These are phyloP conservation scores for Rambutsinella grinnellia DNA, from an alignment of 2,888 invertebrate genomes.

Conservation along the genomic window DNA sequence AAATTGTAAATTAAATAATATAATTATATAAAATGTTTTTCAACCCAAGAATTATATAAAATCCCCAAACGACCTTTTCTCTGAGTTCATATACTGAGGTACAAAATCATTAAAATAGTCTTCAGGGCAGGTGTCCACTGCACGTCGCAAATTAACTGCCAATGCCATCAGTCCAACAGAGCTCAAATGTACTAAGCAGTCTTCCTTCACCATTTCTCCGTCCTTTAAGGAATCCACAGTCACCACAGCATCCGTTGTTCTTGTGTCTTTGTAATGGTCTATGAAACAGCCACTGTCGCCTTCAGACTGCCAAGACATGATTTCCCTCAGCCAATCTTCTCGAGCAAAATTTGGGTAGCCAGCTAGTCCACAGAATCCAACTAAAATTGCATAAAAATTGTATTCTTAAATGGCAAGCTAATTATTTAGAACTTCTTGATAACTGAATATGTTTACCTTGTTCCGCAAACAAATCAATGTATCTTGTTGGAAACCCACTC, in stretches of 20 bases:
- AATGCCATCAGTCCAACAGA: background rate
- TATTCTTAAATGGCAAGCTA: no score
- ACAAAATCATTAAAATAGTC: background rate
- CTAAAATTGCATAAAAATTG: no score
- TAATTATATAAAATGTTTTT: no score
- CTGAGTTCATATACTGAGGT: background rate
- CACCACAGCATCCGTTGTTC: background rate
- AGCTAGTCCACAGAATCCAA: constrained; percentile 11
- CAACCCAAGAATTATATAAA: no score
- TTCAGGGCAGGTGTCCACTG: background rate
- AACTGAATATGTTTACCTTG: background rate
- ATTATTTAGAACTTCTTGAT: background rate
- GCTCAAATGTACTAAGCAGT: background rate
- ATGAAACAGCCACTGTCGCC: constrained; percentile 4
- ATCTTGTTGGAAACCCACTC: constrained; percentile 7
- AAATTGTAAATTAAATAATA: no score
- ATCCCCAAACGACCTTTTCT: no score
- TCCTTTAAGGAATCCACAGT: background rate
- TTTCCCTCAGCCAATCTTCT: constrained; percentile 4
- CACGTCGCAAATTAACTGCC: background rate
- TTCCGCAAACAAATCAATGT: constrained; percentile 14
- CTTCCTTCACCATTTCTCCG: background rate
- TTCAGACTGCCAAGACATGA: constrained; percentile 7
- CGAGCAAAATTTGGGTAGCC: constrained; percentile 11
- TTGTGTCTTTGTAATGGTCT: background rate